Evolutionary conservation across 2,113 vertebrate species (phyloP), one percentile per base, ranked within the genome.

Genomic region (Calyptommatus sinebrachiatus): DNA sequence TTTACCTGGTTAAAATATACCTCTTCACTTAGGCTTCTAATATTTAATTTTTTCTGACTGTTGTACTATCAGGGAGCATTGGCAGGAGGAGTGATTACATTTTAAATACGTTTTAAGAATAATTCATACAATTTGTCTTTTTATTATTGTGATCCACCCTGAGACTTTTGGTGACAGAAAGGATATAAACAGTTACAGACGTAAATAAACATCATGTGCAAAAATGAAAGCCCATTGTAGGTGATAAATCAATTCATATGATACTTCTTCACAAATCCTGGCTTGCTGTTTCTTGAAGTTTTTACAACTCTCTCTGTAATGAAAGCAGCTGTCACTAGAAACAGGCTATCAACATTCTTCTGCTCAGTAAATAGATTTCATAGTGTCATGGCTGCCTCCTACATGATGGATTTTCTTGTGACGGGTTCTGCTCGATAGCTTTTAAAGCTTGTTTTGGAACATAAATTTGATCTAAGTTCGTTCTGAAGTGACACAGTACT

Each of bases 221-320:
- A 45, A 76, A 65, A 20, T 28, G 61, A 26, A 63, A 76, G 24
- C 22, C 60, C 7, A n/a, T 9, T 62, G 53, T 35, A 35, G 29
- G 21, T 35, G 72, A 72, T 5, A 5, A n/a, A 31, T 75, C 84
- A 45, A 84, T 28, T 85, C 65, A 21, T 76, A 71, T 79, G 84
- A 9, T 21, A 57, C 20, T 89, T 68, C 48, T 84, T 86, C 79
- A 21, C 80, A 20, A 24, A 82, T 63, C 77, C 81, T 86, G 85
- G 31, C 76, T 61, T 78, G 73, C 71, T 35, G 82, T 72, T 68
- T 81, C 60, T 28, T 65, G 35, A 63, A 84, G n/a, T 9, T 48
- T 81, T 84, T 84, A 65, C 79, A 86, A 50, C 66, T 35, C 73
- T 29, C 50, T 78, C 61, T 79, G 45, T 73, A 29, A 81, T 75